Percentiles rank a stretch among this genome's conserved stretches.
phyloP scores from a whole-genome alignment of 2,113 vertebrate genomes.

The Bucco capensis region DNA sequence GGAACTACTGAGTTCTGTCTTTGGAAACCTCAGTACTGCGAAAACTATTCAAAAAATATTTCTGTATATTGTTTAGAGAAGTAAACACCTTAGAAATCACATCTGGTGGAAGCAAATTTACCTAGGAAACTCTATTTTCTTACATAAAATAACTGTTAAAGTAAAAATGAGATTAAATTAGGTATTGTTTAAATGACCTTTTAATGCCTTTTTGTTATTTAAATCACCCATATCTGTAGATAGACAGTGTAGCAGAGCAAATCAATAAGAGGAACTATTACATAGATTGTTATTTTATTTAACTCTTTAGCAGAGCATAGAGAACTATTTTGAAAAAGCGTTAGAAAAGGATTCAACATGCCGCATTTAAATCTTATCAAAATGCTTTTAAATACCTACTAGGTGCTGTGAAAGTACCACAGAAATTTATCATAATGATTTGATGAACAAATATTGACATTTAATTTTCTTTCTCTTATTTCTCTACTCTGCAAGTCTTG shows the following conservation, averaged over 20 bases:
- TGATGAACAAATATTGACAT: conserved; percentile 25
- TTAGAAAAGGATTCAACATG: background rate
- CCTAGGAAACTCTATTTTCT: background rate
- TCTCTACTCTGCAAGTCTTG: background rate
- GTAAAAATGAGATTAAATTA: background rate
- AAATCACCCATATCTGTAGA: background rate
- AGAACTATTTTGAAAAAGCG: background rate
- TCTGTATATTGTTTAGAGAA: background rate
- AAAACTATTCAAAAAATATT: background rate
- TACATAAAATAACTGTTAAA: background rate
- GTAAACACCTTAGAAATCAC: background rate
- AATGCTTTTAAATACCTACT: background rate
- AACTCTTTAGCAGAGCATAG: background rate
- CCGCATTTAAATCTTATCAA: background rate
- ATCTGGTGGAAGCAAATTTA: background rate
- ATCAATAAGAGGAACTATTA: background rate
- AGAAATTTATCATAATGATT: background rate
- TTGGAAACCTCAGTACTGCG: background rate
- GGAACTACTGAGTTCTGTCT: background rate
- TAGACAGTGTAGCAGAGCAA: background rate
- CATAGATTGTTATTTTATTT: background rate
- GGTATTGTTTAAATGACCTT: background rate
- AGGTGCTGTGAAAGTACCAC: background rate
- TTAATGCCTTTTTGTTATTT: background rate
- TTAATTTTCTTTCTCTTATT: conserved; percentile 14